Base-by-base conservation (phyloP, 30 jellyfish, hydroid and myxozoan genomes). In the Hydractinia echinata region DNA sequence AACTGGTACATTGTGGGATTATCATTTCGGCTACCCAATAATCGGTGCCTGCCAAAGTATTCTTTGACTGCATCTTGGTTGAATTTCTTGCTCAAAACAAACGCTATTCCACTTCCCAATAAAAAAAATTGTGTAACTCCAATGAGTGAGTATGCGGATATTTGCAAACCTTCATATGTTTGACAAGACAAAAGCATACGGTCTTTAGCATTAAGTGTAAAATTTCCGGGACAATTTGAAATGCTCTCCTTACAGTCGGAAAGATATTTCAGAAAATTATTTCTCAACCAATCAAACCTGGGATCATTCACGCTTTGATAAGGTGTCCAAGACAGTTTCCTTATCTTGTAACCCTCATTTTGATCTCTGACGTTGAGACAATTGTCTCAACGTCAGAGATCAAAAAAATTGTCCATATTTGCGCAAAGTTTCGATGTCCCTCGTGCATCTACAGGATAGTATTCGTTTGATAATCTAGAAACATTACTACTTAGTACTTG, bases 21-120 rank as follows among this genome's bases (percentile, higher is more conserved):
- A 0, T 30, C n/a, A n/a, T n/a, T n/a, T 21, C 91, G 51, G 50
- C 86, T 56, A n/a, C 87, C 82, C 53, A 82, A 50, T 30, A 84
- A 30, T 82, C 89, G n/a, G n/a, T n/a, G n/a, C n/a, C n/a, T n/a
- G n/a, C n/a, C n/a, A n/a, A n/a, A n/a, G n/a, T n/a, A n/a, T n/a
- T n/a, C n/a, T n/a, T n/a, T n/a, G n/a, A n/a, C n/a, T n/a, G n/a
- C n/a, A n/a, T n/a, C n/a, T n/a, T n/a, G n/a, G n/a, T n/a, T n/a
- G n/a, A n/a, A n/a, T n/a, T n/a, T n/a, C n/a, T n/a, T n/a, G n/a
- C n/a, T n/a, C n/a, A n/a, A n/a, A n/a, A n/a, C n/a, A n/a, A n/a
- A n/a, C n/a, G n/a, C n/a, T n/a, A n/a, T n/a, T n/a, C n/a, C n/a
- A n/a, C n/a, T n/a, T n/a, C n/a, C n/a, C n/a, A n/a, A n/a, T n/a